Percentiles rank a stretch among this genome's conserved stretches.
Conservation (phyloP, 2,797 vertebrate genomes). For the Hoplostethus atlanticus region DNA sequence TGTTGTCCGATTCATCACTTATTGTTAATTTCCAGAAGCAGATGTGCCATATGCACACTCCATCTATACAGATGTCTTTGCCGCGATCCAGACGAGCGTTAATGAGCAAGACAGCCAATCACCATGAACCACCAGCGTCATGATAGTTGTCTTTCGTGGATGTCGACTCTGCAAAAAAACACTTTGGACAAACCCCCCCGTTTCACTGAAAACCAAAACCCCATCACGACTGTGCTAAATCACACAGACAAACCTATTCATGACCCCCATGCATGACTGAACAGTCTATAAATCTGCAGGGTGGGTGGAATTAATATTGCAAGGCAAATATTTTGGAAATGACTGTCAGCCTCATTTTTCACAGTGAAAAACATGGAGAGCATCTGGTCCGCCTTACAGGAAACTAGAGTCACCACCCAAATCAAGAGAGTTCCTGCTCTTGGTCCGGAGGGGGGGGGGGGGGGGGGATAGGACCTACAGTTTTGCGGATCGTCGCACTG, state of each 20-base stretch:
- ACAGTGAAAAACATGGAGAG: conserved; percentile 51
- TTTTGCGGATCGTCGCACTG: too few relatives aligned
- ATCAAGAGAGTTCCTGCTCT: conserved; percentile 26
- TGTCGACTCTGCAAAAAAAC: not conserved
- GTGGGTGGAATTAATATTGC: conserved; percentile 47
- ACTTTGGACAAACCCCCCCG: not conserved
- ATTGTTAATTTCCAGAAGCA: conserved; percentile 41
- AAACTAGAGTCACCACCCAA: conserved; percentile 35
- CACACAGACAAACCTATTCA: not conserved
- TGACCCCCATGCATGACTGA: conserved; percentile 17
- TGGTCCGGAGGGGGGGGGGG: not conserved
- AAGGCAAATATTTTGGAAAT: conserved; percentile 68
- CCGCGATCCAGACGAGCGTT: conserved; percentile 35
- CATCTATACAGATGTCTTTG: conserved; percentile 2
- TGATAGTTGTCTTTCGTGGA: conserved; percentile 18
- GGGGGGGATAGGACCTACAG: too few relatives aligned
- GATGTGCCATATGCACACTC: conserved; percentile 10
- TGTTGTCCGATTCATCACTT: conserved; percentile 43
- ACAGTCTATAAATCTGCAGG: conserved; percentile 43
- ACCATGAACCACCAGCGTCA: conserved; percentile 5
- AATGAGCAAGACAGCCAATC: conserved; percentile 35
- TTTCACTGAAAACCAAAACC: conserved; percentile 11
- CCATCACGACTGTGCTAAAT: not conserved
- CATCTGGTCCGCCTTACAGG: conserved; percentile 67
- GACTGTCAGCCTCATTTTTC: conserved; percentile 48